These are phyloP conservation scores for Paralvinella palmiformis DNA, from an alignment of 1,140 invertebrate genomes.

Conservation along the genomic window DNA sequence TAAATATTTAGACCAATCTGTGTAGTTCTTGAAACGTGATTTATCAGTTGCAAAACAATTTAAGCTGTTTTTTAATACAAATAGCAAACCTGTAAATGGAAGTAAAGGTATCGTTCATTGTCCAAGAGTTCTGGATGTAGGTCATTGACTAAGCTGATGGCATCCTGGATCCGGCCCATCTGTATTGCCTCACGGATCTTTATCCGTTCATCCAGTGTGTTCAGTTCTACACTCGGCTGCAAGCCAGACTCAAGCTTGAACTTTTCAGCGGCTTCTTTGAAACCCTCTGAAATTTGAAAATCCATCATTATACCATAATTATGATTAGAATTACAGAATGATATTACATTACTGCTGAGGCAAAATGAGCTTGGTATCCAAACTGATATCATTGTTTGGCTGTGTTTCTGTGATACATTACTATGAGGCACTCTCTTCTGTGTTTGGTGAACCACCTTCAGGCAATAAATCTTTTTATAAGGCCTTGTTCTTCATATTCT, in stretches of 20 bases:
- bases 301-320: too few species aligned
- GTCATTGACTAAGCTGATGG: slow-evolving; percentile 87
- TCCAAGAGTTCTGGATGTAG: slow-evolving; percentile 91
- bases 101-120: slow-evolving; percentile 90
- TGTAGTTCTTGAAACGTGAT: too few species aligned
- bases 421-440: neutral
- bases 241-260: slow-evolving; percentile 91
- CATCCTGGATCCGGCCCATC: slow-evolving; percentile 85
- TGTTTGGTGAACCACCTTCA: too few species aligned
- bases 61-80: neutral
- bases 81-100: slow-evolving; percentile 75
- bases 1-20: too few species aligned
- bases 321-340: too few species aligned
- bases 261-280: slow-evolving; percentile 96
- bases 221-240: slow-evolving; percentile 76
- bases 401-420: neutral
- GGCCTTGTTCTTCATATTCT: too few species aligned
- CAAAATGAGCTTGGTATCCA: neutral
- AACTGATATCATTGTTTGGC: neutral
- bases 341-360: too few species aligned
- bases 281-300: slow-evolving; percentile 68
- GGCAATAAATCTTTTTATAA: too few species aligned
- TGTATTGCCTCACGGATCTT: slow-evolving; percentile 91
- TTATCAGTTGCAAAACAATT: neutral
- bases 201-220: slow-evolving; percentile 86